phyloP scores from a whole-genome alignment of 92 coral and sea anemone genomes.

The Porites lobata region DNA sequence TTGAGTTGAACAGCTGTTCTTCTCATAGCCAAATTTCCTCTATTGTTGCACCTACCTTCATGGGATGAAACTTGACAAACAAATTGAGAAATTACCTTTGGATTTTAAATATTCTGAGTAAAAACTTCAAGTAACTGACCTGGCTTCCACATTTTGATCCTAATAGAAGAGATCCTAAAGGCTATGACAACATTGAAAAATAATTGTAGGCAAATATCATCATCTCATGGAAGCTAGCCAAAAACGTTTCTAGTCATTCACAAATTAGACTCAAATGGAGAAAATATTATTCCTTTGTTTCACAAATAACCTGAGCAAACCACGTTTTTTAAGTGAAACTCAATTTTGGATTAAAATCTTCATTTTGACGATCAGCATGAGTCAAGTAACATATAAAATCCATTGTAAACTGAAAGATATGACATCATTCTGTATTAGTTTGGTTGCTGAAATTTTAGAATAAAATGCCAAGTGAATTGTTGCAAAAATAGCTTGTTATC shows the following conservation, averaged over 20 bases:
- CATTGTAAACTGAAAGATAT: not conserved
- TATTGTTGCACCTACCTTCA: not conserved
- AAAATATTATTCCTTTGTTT: not conserved
- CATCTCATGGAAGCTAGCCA: not conserved
- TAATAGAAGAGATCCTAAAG: not conserved
- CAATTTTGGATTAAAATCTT: not conserved
- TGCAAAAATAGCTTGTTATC: not conserved
- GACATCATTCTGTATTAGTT: not conserved
- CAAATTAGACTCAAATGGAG: not conserved
- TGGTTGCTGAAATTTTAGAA: conserved; percentile 1
- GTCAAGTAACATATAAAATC: not conserved
- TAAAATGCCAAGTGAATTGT: not conserved
- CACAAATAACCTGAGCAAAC: not conserved
- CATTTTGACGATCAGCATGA: not conserved
- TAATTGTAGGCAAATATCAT: not conserved
- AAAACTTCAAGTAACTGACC: not conserved
- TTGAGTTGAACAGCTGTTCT: conserved; percentile 10
- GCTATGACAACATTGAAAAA: not conserved
- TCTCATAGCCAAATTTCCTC: not conserved
- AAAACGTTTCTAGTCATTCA: not conserved
- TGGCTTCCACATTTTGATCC: not conserved
- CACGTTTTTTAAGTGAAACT: not conserved
- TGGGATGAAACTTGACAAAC: not conserved
- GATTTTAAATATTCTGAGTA: not conserved
- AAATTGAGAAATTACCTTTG: not conserved